Evolutionary conservation across 1,140 invertebrate species (phyloP).

Genomic region (Delia radicum): DNA sequence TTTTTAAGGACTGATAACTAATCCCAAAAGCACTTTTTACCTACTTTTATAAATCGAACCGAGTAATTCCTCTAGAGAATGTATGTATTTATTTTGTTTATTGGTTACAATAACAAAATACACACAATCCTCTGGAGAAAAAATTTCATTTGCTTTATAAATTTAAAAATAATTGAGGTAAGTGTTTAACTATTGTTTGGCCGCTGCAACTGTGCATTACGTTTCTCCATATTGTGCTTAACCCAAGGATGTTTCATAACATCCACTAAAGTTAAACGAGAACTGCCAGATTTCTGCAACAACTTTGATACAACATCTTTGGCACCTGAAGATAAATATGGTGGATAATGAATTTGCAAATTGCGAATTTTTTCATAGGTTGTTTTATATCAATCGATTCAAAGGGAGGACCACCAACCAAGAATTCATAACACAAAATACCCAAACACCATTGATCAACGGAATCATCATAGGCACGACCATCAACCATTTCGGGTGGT

Average conservation of each 20-base stretch:
- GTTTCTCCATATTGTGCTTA: constrained; percentile 44
- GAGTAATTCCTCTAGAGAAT: too few relatives aligned
- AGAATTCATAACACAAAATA: constrained; percentile 92
- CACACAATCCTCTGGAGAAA: too few relatives aligned
- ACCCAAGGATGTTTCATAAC: constrained; percentile 84
- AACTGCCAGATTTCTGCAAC: constrained; percentile 65
- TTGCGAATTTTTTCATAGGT: constrained; percentile 82
- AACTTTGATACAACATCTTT: constrained; percentile 83
- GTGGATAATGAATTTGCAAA: constrained; percentile 75
- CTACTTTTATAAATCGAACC: too few relatives aligned
- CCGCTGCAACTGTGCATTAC: constrained; percentile 27
- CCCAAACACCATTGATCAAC: constrained; percentile 93
- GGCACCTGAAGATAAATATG: constrained; percentile 69
- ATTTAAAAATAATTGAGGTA: too few relatives aligned
- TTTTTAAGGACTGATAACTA: too few relatives aligned
- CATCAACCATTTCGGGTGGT: constrained; percentile 88
- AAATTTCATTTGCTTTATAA: too few relatives aligned
- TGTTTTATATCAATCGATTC: constrained; percentile 73
- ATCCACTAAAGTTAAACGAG: constrained; percentile 69
- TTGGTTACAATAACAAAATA: too few relatives aligned
- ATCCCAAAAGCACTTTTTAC: too few relatives aligned
- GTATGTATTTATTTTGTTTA: too few relatives aligned
- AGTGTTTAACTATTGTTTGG: too few relatives aligned
- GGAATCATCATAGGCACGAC: constrained; percentile 72
- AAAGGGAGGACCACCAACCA: constrained; percentile 91